A percentile compares a stretch with the other conserved stretches of the same genome.
These are phyloP conservation scores for Pheosia tremula DNA, from an alignment of 2,888 invertebrate genomes.

Conservation along the genomic window DNA sequence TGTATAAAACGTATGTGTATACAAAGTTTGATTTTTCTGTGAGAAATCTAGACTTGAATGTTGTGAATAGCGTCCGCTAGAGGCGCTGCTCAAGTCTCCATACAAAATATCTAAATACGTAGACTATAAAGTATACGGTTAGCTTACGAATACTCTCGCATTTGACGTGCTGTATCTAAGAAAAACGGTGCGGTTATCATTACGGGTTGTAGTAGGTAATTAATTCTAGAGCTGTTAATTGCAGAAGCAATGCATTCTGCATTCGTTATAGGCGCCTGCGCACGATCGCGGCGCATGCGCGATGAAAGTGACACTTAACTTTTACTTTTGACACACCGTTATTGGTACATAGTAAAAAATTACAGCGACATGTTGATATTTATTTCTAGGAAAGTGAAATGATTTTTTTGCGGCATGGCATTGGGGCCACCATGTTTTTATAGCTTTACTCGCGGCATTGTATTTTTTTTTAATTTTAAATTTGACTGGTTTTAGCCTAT, in stretches of 20 bases:
- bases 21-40: too few relatives aligned
- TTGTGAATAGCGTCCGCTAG: too few relatives aligned
- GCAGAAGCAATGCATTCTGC: background rate
- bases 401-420: background rate
- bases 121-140: too few relatives aligned
- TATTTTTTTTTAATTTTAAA: background rate
- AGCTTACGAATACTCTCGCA: too few relatives aligned
- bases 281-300: background rate
- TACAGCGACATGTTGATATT: background rate
- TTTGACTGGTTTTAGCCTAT: too few relatives aligned
- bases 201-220: background rate
- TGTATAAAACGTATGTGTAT: too few relatives aligned
- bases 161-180: background rate
- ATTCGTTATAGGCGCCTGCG: background rate
- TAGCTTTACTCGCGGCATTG: background rate
- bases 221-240: background rate
- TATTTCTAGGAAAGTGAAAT: background rate
- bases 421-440: background rate
- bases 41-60: too few relatives aligned
- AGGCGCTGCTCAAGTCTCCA: too few relatives aligned
- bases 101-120: too few relatives aligned
- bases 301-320: conserved; percentile 5
- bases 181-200: background rate
- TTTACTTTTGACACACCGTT: conserved; percentile 7
- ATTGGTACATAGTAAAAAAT: background rate